phyloP scores from a whole-genome alignment of 2,888 invertebrate genomes.

The Agrypnus murinus region DNA sequence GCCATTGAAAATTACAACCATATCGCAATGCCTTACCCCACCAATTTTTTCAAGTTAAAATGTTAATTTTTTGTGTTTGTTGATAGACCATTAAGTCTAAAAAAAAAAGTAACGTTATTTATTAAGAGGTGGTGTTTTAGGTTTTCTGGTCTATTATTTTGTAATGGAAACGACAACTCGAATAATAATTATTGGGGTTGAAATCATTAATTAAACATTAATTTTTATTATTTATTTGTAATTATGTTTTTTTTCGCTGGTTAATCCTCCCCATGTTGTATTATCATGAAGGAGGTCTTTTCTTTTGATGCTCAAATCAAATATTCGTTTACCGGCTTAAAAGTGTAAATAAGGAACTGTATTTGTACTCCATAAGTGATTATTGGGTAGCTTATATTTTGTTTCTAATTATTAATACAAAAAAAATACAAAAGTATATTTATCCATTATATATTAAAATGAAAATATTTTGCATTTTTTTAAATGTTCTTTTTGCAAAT shows the following conservation, averaged over 20 bases:
- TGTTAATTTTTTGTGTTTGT: constrained; percentile 54
- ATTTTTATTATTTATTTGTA: constrained; percentile 47
- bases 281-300: constrained; percentile 17
- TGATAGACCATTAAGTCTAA: constrained; percentile 52
- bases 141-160: constrained; percentile 44
- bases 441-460: constrained; percentile 36
- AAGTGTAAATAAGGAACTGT: constrained; percentile 56
- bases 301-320: constrained; percentile 39
- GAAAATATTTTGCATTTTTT: constrained; percentile 41
- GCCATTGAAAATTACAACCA: constrained; percentile 55
- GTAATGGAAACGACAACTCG: constrained; percentile 49
- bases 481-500: constrained; percentile 35
- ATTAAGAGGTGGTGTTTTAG: constrained; percentile 32
- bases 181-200: constrained; percentile 50
- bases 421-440: constrained; percentile 12
- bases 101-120: constrained; percentile 15
- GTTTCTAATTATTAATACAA: constrained; percentile 30
- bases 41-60: constrained; percentile 49
- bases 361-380: constrained; percentile 44
- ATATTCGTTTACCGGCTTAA: constrained; percentile 51
- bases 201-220: constrained; percentile 35
- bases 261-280: constrained; percentile 37
- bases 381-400: constrained; percentile 42
- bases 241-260: constrained; percentile 42
- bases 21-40: constrained; percentile 58